phyloP scores from a whole-genome alignment of 2,113 vertebrate genomes.

The Psammodynastes pulverulentus region DNA sequence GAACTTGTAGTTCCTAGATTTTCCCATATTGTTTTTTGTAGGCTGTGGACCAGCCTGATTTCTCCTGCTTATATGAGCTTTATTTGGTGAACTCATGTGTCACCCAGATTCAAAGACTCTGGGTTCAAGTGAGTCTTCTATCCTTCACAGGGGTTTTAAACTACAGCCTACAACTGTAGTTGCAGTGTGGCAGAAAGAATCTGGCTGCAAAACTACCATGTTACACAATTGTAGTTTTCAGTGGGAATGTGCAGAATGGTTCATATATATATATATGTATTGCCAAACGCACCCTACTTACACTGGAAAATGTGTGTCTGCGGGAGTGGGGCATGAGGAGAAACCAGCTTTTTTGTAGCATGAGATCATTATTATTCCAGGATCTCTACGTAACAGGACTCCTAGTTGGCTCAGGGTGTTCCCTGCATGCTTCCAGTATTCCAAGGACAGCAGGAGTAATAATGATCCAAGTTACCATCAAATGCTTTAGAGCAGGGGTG shows the following conservation, averaged over 20 bases:
- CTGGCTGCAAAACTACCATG: neutral
- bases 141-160: neutral
- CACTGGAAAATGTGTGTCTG: neutral
- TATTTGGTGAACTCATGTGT: neutral
- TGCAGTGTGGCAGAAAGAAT: neutral
- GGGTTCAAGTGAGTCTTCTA: neutral
- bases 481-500: neutral
- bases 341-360: neutral
- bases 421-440: neutral
- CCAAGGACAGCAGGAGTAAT: neutral
- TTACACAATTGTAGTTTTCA: neutral
- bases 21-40: neutral
- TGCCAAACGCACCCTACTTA: neutral
- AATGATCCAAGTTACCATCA: neutral
- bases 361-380: neutral
- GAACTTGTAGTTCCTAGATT: neutral
- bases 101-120: neutral
- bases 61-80: neutral
- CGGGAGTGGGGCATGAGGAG: neutral
- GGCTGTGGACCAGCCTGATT: neutral
- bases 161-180: neutral
- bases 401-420: neutral
- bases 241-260: neutral
- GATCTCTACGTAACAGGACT: neutral
- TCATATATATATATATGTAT: neutral